Evolutionary conservation across 35 echinoderm and acorn worm genomes (phyloP).

Genomic region (Eucidaris tribuloides): DNA sequence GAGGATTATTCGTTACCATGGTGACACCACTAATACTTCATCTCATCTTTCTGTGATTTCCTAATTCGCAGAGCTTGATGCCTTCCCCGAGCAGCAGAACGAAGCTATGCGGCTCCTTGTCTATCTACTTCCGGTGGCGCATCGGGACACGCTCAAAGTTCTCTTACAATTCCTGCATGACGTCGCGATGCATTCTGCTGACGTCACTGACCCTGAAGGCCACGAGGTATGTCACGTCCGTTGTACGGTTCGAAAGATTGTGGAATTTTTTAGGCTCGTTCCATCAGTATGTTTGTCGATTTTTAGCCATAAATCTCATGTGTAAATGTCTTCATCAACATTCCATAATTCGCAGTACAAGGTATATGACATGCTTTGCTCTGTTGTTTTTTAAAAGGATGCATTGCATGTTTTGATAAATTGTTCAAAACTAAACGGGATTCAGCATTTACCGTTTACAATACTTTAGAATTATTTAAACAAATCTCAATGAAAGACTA

Average conservation of each 20-base stretch:
- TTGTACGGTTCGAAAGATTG: not conserved
- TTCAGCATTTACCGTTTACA: too few species aligned
- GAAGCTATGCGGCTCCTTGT: constrained; percentile 52
- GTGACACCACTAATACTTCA: too few species aligned
- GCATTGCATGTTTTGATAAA: not conserved
- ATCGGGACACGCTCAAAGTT: constrained; percentile 72
- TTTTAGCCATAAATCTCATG: not conserved
- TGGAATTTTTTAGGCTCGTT: not conserved
- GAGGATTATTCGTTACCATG: not conserved
- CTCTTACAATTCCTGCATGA: constrained; percentile 68
- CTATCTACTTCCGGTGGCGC: constrained; percentile 69
- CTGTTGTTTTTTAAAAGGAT: not conserved
- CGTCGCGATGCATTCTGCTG: constrained; percentile 59
- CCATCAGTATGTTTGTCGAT: not conserved
- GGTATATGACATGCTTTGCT: not conserved
- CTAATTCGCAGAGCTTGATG: constrained; percentile 60
- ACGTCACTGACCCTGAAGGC: constrained; percentile 50
- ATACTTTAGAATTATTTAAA: too few species aligned
- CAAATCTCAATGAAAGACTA: too few species aligned
- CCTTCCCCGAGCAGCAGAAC: constrained; percentile 30
- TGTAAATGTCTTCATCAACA: not conserved
- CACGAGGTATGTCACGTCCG: constrained; percentile 56
- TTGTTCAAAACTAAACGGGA: too few species aligned
- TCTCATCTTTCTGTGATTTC: too few species aligned
- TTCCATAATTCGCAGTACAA: not conserved